These are phyloP conservation scores for Habrosyne pyritoides DNA, from an alignment of 2,888 invertebrate genomes.

Conservation along the genomic window DNA sequence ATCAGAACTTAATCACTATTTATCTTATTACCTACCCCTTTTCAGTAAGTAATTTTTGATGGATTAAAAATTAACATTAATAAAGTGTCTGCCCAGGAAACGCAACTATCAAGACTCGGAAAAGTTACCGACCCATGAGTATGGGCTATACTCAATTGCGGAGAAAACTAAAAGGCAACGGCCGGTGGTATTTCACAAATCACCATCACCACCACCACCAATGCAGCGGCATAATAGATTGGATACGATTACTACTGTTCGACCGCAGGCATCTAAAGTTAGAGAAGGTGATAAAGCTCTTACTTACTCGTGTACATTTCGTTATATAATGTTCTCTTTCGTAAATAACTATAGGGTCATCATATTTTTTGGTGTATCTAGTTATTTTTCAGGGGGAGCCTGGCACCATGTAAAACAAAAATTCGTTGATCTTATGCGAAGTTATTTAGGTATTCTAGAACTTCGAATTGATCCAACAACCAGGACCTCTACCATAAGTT, in stretches of 20 bases:
- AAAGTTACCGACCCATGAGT: conserved; percentile 64
- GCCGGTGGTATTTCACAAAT: conserved; percentile 51
- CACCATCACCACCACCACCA: conserved; percentile 56
- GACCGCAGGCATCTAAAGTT: conserved; percentile 57
- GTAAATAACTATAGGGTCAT: too few species aligned
- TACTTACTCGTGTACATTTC: neutral
- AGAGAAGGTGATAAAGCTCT: conserved; percentile 52
- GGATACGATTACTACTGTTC: conserved; percentile 36
- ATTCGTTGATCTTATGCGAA: too few species aligned
- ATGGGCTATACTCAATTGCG: conserved; percentile 68
- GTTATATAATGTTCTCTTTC: too few species aligned
- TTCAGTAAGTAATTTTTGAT: too few species aligned
- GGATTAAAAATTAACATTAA: conserved; percentile 37
- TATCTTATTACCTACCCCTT: too few species aligned
- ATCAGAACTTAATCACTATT: too few species aligned
- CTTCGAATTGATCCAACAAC: too few species aligned
- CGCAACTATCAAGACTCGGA: conserved; percentile 59
- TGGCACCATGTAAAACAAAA: too few species aligned
- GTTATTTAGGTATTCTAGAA: too few species aligned
- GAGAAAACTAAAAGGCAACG: conserved; percentile 51
- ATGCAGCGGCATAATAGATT: conserved; percentile 44
- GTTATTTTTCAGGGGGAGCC: too few species aligned
- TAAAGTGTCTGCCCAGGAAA: conserved; percentile 60
- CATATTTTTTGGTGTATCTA: too few species aligned
- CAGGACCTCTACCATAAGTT: too few species aligned